Evolutionary conservation across 1,140 invertebrate genomes (phyloP).

Genomic region (Maniola jurtina): DNA sequence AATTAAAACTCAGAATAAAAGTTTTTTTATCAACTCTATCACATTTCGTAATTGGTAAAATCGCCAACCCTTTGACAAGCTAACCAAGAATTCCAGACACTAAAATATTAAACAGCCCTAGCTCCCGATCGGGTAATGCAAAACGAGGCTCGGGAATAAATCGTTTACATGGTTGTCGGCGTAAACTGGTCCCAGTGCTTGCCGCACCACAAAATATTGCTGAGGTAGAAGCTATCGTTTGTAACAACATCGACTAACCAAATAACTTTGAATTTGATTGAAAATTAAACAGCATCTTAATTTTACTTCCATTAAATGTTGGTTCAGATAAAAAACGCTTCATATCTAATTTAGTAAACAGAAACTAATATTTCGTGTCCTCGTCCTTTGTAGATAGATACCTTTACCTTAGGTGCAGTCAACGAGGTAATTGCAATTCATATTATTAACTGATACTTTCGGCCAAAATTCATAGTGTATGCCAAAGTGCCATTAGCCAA

Average conservation of each 20-base stretch:
- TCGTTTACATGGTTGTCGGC: constrained; percentile 77
- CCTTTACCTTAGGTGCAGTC: no score
- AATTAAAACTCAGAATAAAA: no score
- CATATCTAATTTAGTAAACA: no score
- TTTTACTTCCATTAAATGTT: no score
- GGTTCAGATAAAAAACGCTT: no score
- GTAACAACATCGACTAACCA: constrained; percentile 7
- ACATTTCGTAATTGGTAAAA: neutral
- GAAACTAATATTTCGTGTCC: no score
- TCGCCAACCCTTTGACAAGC: constrained; percentile 5
- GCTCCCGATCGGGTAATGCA: constrained; percentile 71
- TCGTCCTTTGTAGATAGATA: no score
- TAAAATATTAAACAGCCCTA: constrained; percentile 51
- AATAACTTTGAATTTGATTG: neutral
- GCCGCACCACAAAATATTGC: constrained; percentile 39
- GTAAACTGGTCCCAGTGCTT: constrained; percentile 71
- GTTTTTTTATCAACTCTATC: neutral
- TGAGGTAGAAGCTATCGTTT: constrained; percentile 47
- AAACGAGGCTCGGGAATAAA: constrained; percentile 74
- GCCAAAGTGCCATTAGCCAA: no score
- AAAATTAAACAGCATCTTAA: neutral
- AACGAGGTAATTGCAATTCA: no score
- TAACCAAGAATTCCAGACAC: constrained; percentile 14
- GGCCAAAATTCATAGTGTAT: no score
- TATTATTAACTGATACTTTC: no score